These are phyloP conservation scores for Strigamia maritima DNA, from an alignment of 2,888 invertebrate species.

Conservation along the genomic window DNA sequence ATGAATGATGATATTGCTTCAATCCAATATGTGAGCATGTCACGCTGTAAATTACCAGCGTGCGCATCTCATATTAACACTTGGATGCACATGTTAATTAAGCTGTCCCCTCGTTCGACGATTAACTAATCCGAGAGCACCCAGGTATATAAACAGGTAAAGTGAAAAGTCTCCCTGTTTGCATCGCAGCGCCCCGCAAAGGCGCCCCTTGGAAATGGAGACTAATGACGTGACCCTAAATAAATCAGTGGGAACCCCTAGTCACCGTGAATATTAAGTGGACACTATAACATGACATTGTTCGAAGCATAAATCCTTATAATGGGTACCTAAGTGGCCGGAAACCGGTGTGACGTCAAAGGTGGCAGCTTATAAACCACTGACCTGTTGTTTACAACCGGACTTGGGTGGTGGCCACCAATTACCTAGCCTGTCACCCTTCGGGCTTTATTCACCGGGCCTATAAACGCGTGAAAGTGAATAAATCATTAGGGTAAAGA, in stretches of 20 bases:
- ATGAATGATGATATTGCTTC: constrained; percentile 22
- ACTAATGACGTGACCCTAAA: constrained; percentile 27
- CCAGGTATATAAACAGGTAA: constrained; percentile 13
- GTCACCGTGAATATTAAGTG: constrained; percentile 24
- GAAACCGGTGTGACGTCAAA: constrained; percentile 26
- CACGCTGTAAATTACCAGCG: background rate
- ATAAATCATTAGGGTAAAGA: constrained; percentile 17
- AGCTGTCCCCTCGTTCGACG: background rate
- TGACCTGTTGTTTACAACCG: constrained; percentile 24
- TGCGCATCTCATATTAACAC: constrained; percentile 5
- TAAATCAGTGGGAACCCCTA: background rate
- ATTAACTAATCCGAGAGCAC: background rate
- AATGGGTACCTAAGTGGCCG: constrained; percentile 23
- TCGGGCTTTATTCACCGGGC: constrained; percentile 20
- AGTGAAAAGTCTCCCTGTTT: background rate
- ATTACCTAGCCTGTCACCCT: constrained; percentile 18
- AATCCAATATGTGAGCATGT: background rate
- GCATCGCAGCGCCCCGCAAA: background rate
- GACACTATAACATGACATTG: constrained; percentile 11
- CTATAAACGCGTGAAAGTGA: constrained; percentile 27
- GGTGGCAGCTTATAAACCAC: constrained; percentile 26
- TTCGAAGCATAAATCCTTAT: constrained; percentile 1
- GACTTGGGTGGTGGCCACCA: constrained; percentile 26
- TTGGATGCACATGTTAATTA: background rate
- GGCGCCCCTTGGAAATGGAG: constrained; percentile 22